Evolutionary conservation across 2,113 vertebrate species (phyloP).

Genomic region (Patagioenas fasciata): DNA sequence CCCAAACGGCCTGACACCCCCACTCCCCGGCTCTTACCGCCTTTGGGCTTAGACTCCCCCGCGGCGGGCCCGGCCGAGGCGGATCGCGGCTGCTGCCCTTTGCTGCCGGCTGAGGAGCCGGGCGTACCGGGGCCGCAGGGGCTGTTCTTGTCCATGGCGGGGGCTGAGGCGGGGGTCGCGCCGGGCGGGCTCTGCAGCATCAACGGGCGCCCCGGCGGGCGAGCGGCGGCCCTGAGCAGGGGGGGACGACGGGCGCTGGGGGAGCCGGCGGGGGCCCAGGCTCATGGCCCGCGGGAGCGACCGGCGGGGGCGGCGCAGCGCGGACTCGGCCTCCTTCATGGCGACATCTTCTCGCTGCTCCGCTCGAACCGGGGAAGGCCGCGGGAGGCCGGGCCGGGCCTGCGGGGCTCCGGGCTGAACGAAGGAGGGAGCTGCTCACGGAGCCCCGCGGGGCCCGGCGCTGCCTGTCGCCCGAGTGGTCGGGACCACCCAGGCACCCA

Average conservation of each 20-base stretch:
- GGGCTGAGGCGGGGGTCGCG: conserved; percentile 65
- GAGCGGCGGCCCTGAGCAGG: conserved; percentile 77
- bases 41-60: conserved; percentile 92
- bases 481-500: conserved; percentile 40
- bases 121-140: conserved; percentile 67
- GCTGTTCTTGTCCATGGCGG: conserved; percentile 83
- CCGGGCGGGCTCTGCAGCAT: conserved; percentile 77
- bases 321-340: conserved; percentile 85
- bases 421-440: not conserved
- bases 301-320: conserved; percentile 80
- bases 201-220: conserved; percentile 73
- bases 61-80: conserved; percentile 86
- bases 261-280: conserved; percentile 80
- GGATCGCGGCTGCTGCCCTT: conserved; percentile 85
- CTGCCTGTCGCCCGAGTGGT: conserved; percentile 45
- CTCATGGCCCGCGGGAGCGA: conserved; percentile 90
- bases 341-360: conserved; percentile 89
- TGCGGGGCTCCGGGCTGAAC: conserved; percentile 25
- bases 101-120: conserved; percentile 82
- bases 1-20: not conserved
- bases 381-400: conserved; percentile 29
- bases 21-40: conserved; percentile 75
- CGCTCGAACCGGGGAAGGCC: conserved; percentile 60
- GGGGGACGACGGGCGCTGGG: conserved; percentile 46
- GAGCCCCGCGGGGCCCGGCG: conserved; percentile 44